These are phyloP conservation scores for Nipponacmea schrenckii DNA, from an alignment of 2,888 invertebrate genomes.

Conservation along the genomic window DNA sequence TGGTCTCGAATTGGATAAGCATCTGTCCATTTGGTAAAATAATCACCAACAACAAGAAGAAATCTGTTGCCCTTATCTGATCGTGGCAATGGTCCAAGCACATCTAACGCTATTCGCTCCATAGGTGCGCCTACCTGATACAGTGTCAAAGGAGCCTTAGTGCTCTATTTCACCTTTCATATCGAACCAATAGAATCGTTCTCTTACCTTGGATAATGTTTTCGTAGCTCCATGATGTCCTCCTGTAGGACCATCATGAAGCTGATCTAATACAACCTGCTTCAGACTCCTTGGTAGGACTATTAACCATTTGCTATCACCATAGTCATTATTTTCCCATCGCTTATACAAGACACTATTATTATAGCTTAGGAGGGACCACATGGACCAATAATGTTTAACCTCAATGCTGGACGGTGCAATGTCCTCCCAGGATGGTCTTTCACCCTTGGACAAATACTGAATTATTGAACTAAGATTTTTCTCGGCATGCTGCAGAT, in stretches of 20 bases:
- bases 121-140: neutral
- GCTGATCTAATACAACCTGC: neutral
- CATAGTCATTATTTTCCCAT: neutral
- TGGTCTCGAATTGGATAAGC: constrained; percentile 1
- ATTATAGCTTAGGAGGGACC: neutral
- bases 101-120: constrained; percentile 13
- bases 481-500: neutral
- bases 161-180: neutral
- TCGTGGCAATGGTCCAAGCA: constrained; percentile 10
- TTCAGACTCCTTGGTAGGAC: neutral
- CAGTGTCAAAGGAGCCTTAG: neutral
- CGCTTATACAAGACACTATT: neutral
- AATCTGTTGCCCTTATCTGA: neutral
- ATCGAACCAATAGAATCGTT: neutral
- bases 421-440: neutral
- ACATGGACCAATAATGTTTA: neutral
- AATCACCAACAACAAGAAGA: constrained; percentile 9
- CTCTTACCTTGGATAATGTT: neutral
- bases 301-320: neutral
- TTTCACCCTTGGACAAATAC: neutral
- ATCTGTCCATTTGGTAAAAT: constrained; percentile 9
- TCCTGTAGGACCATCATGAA: neutral
- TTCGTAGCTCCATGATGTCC: neutral
- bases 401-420: neutral
- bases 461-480: neutral